Percentiles rank a stretch among this genome's conserved stretches.
These are phyloP conservation scores for Cyprinus carpio DNA, from an alignment of 2,113 vertebrate species.

Conservation along the genomic window DNA sequence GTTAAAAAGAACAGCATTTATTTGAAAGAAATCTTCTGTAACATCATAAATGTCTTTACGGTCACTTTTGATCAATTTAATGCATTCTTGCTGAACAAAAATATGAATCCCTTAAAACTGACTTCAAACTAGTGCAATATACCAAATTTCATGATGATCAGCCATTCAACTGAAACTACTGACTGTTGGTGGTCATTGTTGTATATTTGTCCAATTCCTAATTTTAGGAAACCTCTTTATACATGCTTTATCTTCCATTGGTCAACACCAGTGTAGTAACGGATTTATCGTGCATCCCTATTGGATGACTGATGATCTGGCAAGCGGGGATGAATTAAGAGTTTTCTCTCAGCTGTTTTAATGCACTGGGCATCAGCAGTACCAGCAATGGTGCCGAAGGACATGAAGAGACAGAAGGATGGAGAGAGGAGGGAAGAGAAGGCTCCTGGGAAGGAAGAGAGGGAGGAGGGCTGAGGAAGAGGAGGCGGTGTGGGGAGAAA, in stretches of 20 bases:
- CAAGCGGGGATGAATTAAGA: background rate
- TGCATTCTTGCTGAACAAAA: background rate
- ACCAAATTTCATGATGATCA: no score
- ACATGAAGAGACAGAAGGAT: conserved; percentile 19
- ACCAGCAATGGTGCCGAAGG: conserved; percentile 21
- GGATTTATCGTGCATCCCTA: conserved; percentile 11
- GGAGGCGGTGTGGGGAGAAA: background rate
- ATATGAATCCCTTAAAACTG: no score
- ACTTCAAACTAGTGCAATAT: background rate
- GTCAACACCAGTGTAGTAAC: background rate
- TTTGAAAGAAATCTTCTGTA: no score
- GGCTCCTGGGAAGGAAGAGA: background rate
- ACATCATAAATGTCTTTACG: background rate
- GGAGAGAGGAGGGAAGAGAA: conserved; percentile 24
- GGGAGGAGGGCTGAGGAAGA: background rate
- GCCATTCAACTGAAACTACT: background rate
- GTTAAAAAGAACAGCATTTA: no score
- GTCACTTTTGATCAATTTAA: background rate
- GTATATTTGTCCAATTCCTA: background rate
- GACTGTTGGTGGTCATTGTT: background rate
- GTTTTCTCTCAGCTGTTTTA: background rate
- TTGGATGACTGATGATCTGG: background rate
- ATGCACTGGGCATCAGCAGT: conserved; percentile 8
- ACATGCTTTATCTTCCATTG: background rate
- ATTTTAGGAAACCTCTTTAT: background rate